A percentile compares a stretch with the other conserved stretches of the same genome.
These are phyloP conservation scores for Pterostichus madidus DNA, from an alignment of 2,888 invertebrate species.

Conservation along the genomic window DNA sequence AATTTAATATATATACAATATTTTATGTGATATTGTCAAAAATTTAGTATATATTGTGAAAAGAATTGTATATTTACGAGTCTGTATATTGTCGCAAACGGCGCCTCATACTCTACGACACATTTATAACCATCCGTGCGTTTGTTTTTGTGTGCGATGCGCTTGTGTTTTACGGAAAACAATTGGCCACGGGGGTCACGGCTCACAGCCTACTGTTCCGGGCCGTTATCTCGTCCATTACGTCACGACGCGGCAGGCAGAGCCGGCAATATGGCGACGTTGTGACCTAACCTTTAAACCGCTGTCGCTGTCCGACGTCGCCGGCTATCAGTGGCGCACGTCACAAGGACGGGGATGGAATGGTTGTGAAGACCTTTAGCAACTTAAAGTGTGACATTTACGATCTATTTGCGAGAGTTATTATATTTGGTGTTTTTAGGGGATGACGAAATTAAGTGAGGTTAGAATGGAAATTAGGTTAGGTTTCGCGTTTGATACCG, in stretches of 20 bases:
- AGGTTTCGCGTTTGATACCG: slow-evolving; percentile 12
- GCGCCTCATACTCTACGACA: too few species aligned
- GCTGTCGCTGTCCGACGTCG: slow-evolving; percentile 14
- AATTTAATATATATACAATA: too few species aligned
- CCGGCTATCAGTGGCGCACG: neutral
- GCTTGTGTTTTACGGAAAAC: slow-evolving; percentile 50
- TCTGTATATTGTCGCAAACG: too few species aligned
- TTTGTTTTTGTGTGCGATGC: slow-evolving; percentile 37
- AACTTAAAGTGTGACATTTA: slow-evolving; percentile 22
- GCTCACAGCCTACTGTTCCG: slow-evolving; percentile 47
- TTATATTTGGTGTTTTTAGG: slow-evolving; percentile 17
- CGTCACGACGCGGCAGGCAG: neutral
- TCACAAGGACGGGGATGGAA: neutral
- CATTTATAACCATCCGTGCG: slow-evolving; percentile 39
- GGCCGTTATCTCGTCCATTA: slow-evolving; percentile 38
- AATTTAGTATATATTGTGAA: too few species aligned
- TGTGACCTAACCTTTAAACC: slow-evolving; percentile 60
- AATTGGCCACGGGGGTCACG: slow-evolving; percentile 45
- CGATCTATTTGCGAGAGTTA: slow-evolving; percentile 18
- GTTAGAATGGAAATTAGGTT: slow-evolving; percentile 34
- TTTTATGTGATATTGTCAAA: too few species aligned
- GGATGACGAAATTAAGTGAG: slow-evolving; percentile 32
- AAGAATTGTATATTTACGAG: too few species aligned
- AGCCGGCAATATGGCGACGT: slow-evolving; percentile 58
- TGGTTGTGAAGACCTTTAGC: neutral